These are phyloP conservation scores for Lasioglossum morio DNA, from an alignment of 2,888 invertebrate genomes.

Conservation along the genomic window DNA sequence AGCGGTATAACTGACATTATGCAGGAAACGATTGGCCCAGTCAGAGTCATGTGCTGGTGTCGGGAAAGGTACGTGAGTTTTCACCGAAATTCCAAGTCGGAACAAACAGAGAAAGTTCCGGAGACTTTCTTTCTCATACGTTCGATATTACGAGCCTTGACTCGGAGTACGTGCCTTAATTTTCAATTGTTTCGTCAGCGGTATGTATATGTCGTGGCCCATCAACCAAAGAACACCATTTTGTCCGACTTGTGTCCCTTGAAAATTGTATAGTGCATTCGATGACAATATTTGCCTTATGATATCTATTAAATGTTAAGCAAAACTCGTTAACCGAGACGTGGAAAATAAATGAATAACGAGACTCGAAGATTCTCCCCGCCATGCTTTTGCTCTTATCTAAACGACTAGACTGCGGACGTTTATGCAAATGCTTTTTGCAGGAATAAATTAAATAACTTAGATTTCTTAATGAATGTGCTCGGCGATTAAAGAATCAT, in stretches of 20 bases:
- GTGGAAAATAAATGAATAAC: constrained; percentile 37
- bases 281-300: not conserved
- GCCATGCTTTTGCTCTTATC: not conserved
- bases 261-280: not conserved
- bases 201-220: not conserved
- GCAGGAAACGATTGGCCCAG: constrained; percentile 10
- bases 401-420: not conserved
- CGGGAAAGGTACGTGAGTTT: constrained; percentile 47
- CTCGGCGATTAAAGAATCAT: no score
- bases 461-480: no score
- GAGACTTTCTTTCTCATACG: constrained; percentile 62
- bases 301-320: not conserved
- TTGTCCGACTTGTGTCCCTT: not conserved
- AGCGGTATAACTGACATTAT: not conserved
- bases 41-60: not conserved
- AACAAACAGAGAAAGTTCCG: constrained; percentile 65
- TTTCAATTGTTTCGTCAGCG: constrained; percentile 51
- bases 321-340: constrained; percentile 4
- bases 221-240: not conserved
- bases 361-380: not conserved
- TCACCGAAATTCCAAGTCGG: constrained; percentile 62
- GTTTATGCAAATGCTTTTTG: not conserved
- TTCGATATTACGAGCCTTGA: constrained; percentile 49
- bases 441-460: not conserved
- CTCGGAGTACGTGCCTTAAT: constrained; percentile 67